phyloP scores from a whole-genome alignment of 2,888 invertebrate species.

The Stictocephala bisonia region DNA sequence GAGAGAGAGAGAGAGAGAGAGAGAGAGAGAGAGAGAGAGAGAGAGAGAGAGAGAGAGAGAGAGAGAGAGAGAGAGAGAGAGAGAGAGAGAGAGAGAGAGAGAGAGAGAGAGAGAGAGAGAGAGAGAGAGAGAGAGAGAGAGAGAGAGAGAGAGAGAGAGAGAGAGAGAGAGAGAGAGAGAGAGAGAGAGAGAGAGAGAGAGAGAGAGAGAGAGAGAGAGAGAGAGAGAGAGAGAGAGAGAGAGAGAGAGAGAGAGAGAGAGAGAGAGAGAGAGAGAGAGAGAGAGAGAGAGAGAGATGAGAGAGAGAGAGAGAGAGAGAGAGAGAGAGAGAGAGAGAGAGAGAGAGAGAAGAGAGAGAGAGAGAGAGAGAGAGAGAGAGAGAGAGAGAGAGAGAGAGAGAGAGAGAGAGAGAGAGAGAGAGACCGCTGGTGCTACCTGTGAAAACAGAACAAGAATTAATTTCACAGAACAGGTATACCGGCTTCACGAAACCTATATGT shows the following conservation, averaged over 20 bases:
- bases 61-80: background rate
- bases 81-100: background rate
- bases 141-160: background rate
- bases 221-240: background rate
- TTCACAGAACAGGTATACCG: too few relatives aligned
- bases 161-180: background rate
- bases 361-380: background rate
- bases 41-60: background rate
- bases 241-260: background rate
- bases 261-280: background rate
- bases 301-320: background rate
- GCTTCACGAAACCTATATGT: too few relatives aligned
- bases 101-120: background rate
- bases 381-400: background rate
- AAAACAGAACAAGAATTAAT: too few relatives aligned
- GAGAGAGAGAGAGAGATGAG: too few relatives aligned
- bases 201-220: background rate
- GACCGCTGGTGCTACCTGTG: too few relatives aligned
- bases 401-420: background rate
- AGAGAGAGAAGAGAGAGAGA: background rate
- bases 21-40: background rate
- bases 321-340: background rate
- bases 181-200: background rate
- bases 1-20: background rate
- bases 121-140: background rate